A percentile compares a stretch with the other conserved stretches of the same genome.
These are phyloP conservation scores for Sinocyclocheilus grahami DNA, from an alignment of 2,113 vertebrate genomes.

Conservation along the genomic window DNA sequence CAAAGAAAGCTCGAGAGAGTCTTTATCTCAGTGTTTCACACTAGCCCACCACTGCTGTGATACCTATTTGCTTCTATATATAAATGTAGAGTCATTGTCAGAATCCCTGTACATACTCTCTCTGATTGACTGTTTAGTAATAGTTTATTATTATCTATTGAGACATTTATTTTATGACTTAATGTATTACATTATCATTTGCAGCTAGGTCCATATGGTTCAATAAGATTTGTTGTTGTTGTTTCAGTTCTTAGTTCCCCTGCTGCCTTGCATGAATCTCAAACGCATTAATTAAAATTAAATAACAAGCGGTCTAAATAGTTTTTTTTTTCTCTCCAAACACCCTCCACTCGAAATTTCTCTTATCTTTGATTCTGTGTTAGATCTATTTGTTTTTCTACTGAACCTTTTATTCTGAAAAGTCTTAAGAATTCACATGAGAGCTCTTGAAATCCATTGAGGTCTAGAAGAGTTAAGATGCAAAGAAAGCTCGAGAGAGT, in stretches of 20 bases:
- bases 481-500: neutral
- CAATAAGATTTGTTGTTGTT: no score
- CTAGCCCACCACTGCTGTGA: neutral
- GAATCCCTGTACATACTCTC: neutral
- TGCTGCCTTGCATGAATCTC: no score
- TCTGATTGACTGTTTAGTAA: neutral
- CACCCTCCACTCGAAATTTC: neutral
- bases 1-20: neutral
- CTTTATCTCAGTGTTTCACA: neutral
- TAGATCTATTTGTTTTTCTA: neutral
- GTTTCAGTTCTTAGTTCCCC: no score
- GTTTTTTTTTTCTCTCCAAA: neutral
- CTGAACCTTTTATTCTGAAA: constrained; percentile 1
- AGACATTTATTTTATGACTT: no score
- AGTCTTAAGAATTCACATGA: neutral
- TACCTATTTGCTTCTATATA: neutral
- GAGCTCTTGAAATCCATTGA: constrained; percentile 27
- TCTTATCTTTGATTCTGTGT: neutral
- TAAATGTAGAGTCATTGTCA: neutral
- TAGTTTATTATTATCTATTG: no score
- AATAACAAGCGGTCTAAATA: no score
- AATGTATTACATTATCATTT: no score
- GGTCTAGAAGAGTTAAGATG: constrained; percentile 14
- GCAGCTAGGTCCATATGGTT: no score
- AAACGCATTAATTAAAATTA: no score